These are phyloP conservation scores for Dynastes tityus DNA, from an alignment of 2,888 invertebrate genomes.

Conservation along the genomic window DNA sequence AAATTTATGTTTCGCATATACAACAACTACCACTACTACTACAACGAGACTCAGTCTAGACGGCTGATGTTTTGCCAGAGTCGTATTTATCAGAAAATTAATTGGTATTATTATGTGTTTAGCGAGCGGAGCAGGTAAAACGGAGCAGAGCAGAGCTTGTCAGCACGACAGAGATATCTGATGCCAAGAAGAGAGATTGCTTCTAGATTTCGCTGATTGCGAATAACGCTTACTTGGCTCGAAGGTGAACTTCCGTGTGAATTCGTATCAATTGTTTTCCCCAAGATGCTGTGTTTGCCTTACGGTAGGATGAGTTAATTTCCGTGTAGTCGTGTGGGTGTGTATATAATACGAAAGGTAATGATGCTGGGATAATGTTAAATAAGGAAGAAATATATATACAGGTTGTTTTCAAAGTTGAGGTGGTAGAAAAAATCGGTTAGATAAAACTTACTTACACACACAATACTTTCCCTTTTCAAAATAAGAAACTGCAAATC, in stretches of 20 bases:
- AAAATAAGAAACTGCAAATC: no score
- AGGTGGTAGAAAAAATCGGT: no score
- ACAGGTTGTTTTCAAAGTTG: no score
- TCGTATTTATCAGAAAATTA: conserved; percentile 10
- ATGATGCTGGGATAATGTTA: no score
- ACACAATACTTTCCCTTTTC: no score
- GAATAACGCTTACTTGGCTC: conserved; percentile 11
- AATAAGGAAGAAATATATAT: no score
- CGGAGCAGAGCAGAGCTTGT: not conserved
- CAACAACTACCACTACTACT: not conserved
- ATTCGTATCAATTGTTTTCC: conserved; percentile 22
- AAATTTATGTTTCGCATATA: conserved; percentile 13
- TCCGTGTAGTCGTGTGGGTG: no score
- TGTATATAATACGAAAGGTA: no score
- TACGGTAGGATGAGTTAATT: conserved; percentile 13
- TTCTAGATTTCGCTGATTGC: conserved; percentile 14
- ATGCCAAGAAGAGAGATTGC: not conserved
- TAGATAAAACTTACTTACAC: no score
- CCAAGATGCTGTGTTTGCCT: not conserved
- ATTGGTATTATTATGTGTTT: conserved; percentile 21
- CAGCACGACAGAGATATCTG: not conserved
- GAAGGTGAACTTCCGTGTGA: conserved; percentile 31
- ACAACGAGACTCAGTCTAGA: conserved; percentile 12
- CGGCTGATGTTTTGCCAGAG: conserved; percentile 14
- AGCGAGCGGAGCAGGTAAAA: conserved; percentile 13